These are phyloP conservation scores for Circaetus cinerascens DNA, from an alignment of 2,113 vertebrate species.

Conservation along the genomic window DNA sequence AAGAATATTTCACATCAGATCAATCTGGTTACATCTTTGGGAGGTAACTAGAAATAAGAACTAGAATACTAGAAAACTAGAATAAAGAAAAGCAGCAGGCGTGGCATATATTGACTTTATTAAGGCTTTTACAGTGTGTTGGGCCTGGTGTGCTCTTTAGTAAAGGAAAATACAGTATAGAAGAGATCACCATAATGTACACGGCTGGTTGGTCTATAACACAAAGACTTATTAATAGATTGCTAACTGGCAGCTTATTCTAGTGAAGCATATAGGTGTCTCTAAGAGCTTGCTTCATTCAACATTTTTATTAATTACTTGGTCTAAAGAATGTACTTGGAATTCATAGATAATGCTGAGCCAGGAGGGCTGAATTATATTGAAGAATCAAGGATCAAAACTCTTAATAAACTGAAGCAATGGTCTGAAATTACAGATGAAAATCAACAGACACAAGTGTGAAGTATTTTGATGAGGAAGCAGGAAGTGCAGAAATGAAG, in stretches of 20 bases:
- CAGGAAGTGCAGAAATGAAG: not conserved
- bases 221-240: not conserved
- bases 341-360: not conserved
- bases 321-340: not conserved
- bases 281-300: not conserved
- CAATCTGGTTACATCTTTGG: not conserved
- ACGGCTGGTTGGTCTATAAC: not conserved
- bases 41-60: not conserved
- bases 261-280: not conserved
- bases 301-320: not conserved
- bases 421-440: not conserved
- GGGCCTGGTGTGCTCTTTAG: not conserved
- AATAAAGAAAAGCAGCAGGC: not conserved
- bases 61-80: too few relatives aligned
- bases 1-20: not conserved
- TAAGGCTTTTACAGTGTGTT: not conserved
- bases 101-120: not conserved
- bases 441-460: not conserved
- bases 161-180: not conserved
- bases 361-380: not conserved
- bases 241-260: not conserved
- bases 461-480: not conserved
- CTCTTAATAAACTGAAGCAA: not conserved
- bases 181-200: not conserved
- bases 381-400: not conserved